phyloP scores from a whole-genome alignment of 1,140 invertebrate genomes.

The Drosophila dunni region DNA sequence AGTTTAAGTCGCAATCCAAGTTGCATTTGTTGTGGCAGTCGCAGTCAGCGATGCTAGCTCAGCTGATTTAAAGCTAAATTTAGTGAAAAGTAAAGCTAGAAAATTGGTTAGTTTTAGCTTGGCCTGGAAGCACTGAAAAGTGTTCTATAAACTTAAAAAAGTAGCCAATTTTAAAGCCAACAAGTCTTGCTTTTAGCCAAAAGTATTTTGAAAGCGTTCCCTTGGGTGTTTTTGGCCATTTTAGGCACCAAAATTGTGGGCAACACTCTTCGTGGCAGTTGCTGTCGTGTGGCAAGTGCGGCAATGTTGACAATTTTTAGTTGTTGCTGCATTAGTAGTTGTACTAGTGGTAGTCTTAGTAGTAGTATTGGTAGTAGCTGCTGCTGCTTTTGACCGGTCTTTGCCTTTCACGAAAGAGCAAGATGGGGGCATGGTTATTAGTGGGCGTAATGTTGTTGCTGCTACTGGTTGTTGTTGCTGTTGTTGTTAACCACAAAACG shows the following conservation, averaged over 20 bases:
- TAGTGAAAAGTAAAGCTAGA: too few species aligned
- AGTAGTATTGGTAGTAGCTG: slow-evolving; percentile 33
- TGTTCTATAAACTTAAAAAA: too few species aligned
- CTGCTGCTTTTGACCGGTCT: slow-evolving; percentile 65
- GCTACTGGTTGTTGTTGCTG: slow-evolving; percentile 20
- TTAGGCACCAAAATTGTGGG: too few species aligned
- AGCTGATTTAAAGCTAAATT: too few species aligned
- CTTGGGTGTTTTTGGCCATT: too few species aligned
- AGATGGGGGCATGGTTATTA: slow-evolving; percentile 47
- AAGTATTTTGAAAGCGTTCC: too few species aligned
- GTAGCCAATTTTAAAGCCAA: too few species aligned
- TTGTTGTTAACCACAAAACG: slow-evolving; percentile 15
- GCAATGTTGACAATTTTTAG: slow-evolving; percentile 75
- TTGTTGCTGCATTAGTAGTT: slow-evolving; percentile 29
- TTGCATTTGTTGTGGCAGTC: slow-evolving; percentile 26
- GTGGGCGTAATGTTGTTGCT: slow-evolving; percentile 45
- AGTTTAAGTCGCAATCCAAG: slow-evolving; percentile 43
- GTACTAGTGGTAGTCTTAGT: slow-evolving; percentile 27
- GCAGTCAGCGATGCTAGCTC: neutral
- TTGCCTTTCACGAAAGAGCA: slow-evolving; percentile 61
- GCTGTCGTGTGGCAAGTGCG: slow-evolving; percentile 61
- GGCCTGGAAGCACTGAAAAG: too few species aligned
- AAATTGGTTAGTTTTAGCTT: too few species aligned
- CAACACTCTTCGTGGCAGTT: slow-evolving; percentile 26
- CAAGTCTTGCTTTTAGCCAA: too few species aligned